Evolutionary conservation across 2,797 vertebrate genomes (phyloP), one percentile per base, ranked within the genome.

Genomic region (Valencia hispanica): DNA sequence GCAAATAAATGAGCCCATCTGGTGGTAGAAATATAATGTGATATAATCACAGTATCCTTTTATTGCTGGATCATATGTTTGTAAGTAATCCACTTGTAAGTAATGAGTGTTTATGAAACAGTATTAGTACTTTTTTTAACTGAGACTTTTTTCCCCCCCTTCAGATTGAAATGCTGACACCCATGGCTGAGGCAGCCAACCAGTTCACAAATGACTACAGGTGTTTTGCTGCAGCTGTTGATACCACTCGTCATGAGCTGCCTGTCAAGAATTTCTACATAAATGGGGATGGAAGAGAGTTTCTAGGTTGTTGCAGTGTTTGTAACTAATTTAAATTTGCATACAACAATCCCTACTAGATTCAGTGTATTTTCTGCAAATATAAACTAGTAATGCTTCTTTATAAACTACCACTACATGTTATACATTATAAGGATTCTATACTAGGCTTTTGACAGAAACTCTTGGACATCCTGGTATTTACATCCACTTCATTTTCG

Each of bases 231-330:
- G 80, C 80, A 1, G 94, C 97, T 14, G 68, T 99, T 79, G 97
- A 98, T 86, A 90, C 94, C 48, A 96, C 96, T 0, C 91, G 95
- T 27, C 97, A 98, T 0, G 93, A 96, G 73, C 92, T 98, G 27
- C 96, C 96, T 0, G 83, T 96, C 36, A 96, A 94, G 78, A 94
- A 96, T 15, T 90, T 97, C 83, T 93, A 97, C 86, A 77, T 96
- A 79, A 92, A 92, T 0, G 95, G 92, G 4, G 94, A 96, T 8
- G 75, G 79, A n/a, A 82, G 70, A 39, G 84, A 88, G 36, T 97
- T 95, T 81, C 86, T 99, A 80, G 97, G 70, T 77, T 77, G 0
- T 57, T 59, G 27, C 25, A 11, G 4, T 41, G 0, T 75, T 89
- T 78, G 22, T 50, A 79, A 75, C 39, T 74, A 59, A 77, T 30